Percentiles rank a stretch among this genome's conserved stretches.
phyloP scores from a whole-genome alignment of 2,797 vertebrate genomes.

The Pangasius mekongensis region DNA sequence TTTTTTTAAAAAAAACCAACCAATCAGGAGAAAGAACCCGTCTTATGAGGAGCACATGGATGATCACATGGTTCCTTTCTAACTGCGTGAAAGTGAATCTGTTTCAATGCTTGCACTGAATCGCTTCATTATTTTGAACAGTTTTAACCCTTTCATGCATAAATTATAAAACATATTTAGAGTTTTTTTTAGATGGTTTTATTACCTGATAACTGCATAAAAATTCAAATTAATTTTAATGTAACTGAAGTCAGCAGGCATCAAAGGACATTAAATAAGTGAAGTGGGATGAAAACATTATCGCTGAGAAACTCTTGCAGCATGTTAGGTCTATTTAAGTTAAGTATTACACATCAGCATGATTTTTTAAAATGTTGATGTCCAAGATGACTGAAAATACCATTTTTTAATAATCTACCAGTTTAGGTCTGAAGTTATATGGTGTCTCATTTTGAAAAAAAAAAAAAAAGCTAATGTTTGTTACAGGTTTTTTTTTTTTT shows the following conservation, averaged over 20 bases:
- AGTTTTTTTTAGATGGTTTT: not conserved
- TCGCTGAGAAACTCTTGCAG: not conserved
- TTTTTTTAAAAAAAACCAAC: not conserved
- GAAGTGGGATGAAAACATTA: not conserved
- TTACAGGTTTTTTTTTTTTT: too few relatives aligned
- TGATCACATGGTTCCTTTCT: not conserved
- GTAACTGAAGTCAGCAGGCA: not conserved
- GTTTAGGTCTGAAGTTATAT: too few relatives aligned
- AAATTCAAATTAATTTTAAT: not conserved
- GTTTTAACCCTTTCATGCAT: not conserved
- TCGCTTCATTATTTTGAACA: not conserved
- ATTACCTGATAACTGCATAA: not conserved
- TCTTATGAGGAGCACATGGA: not conserved
- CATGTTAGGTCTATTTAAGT: too few relatives aligned
- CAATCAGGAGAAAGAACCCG: slow-evolving; percentile 17
- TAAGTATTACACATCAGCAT: too few relatives aligned
- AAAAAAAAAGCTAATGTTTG: too few relatives aligned
- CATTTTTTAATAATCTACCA: too few relatives aligned
- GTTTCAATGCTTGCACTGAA: not conserved
- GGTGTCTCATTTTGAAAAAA: too few relatives aligned
- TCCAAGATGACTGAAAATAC: too few relatives aligned
- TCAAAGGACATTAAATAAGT: not conserved
- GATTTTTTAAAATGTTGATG: too few relatives aligned
- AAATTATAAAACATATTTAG: not conserved
- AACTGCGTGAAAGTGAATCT: not conserved